phyloP scores from a whole-genome alignment of 2,888 invertebrate genomes.

The Camptogramma bilineatum region DNA sequence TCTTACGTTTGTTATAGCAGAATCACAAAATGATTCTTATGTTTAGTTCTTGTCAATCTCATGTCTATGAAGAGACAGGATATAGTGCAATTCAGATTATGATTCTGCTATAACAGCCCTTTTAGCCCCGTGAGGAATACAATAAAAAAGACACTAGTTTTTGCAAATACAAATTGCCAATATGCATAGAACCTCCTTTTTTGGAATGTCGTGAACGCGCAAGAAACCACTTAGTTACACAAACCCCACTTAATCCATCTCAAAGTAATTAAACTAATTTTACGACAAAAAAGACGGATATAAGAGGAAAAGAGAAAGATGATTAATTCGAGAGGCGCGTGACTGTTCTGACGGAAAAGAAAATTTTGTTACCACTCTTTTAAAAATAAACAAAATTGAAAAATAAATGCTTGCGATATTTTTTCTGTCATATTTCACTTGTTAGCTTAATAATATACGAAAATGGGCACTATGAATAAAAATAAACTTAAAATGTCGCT shows the following conservation, averaged over 20 bases:
- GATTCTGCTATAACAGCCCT: too few relatives aligned
- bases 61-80: too few relatives aligned
- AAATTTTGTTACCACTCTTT: slow-evolving; percentile 10
- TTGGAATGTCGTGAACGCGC: background rate
- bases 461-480: too few relatives aligned
- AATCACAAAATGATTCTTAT: too few relatives aligned
- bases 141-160: too few relatives aligned
- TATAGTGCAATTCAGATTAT: too few relatives aligned
- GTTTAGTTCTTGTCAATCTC: too few relatives aligned
- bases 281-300: slow-evolving; percentile 8
- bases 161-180: background rate
- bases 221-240: background rate
- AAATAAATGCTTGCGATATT: background rate
- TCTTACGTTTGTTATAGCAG: too few relatives aligned
- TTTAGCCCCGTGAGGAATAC: too few relatives aligned
- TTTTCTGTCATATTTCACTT: slow-evolving; percentile 8
- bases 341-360: slow-evolving; percentile 8
- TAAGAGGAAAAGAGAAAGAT: slow-evolving; percentile 13
- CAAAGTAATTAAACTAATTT: slow-evolving; percentile 17
- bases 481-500: too few relatives aligned
- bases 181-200: background rate
- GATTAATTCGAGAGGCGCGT: slow-evolving; percentile 23
- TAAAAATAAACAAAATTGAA: slow-evolving; percentile 14
- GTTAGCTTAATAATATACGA: background rate
- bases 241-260: background rate